Percentiles rank a stretch among this genome's conserved stretches.
Conservation (phyloP, 2,888 invertebrate species). For the Graphium colonna region DNA sequence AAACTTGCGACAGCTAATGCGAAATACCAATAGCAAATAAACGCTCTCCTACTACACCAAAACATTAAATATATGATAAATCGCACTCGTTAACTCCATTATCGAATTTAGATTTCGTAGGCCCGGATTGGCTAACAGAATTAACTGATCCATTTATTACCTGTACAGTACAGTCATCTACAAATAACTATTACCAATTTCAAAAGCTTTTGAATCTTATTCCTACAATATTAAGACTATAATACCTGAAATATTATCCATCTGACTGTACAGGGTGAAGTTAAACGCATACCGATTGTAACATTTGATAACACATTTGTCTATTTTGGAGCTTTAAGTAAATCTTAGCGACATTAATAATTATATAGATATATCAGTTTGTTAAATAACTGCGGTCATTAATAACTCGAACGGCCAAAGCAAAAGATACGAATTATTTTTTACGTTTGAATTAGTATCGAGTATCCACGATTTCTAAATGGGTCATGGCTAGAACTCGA, state of each 20-base stretch:
- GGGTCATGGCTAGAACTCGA: too few species aligned
- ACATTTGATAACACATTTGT: slow-evolving; percentile 2
- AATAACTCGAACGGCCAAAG: slow-evolving; percentile 2
- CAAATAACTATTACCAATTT: background rate
- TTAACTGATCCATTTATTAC: slow-evolving; percentile 19
- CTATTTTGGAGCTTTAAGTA: slow-evolving; percentile 8
- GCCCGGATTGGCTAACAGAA: slow-evolving; percentile 8
- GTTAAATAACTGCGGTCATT: background rate
- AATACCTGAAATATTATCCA: background rate
- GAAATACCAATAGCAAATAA: too few species aligned
- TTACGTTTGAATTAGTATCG: background rate
- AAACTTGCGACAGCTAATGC: too few species aligned
- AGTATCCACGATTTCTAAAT: too few species aligned
- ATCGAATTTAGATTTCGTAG: slow-evolving; percentile 6
- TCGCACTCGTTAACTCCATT: slow-evolving; percentile 6
- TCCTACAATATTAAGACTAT: background rate
- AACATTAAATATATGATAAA: background rate
- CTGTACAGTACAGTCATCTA: slow-evolving; percentile 4
- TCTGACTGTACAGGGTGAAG: background rate
- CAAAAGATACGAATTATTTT: background rate
- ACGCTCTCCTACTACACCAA: background rate
- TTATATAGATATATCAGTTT: slow-evolving; percentile 14
- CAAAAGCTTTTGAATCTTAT: slow-evolving; percentile 2
- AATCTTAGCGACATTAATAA: slow-evolving; percentile 7
- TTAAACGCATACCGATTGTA: slow-evolving; percentile 2